phyloP scores from a whole-genome alignment of 2,113 vertebrate species.

The Larimichthys polyactis region DNA sequence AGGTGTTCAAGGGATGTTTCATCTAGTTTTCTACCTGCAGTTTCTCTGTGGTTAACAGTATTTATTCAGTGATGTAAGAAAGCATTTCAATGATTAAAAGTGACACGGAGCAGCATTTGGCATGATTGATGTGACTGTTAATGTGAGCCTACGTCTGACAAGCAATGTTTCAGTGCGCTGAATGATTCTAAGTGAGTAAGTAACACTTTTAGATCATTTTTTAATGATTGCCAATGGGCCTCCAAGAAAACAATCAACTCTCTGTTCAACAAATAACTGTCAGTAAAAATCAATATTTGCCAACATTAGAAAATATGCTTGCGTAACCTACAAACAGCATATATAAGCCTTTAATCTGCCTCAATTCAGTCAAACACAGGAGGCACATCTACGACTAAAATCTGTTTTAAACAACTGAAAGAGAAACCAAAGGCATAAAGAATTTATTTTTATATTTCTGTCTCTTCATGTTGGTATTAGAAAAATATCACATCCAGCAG shows the following conservation, averaged over 20 bases:
- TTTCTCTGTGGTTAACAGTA: not conserved
- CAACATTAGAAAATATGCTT: not conserved
- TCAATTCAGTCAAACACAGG: not conserved
- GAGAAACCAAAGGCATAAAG: not conserved
- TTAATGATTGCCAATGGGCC: not conserved
- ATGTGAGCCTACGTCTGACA: not conserved
- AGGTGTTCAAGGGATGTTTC: not conserved
- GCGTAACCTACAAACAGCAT: not conserved
- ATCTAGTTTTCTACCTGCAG: not conserved
- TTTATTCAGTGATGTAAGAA: not conserved
- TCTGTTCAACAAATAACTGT: not conserved
- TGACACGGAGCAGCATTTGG: not conserved
- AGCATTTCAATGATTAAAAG: not conserved
- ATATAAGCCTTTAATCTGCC: not conserved
- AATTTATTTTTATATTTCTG: not conserved
- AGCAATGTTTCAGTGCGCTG: not conserved
- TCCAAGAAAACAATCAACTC: not conserved
- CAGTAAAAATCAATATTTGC: constrained; percentile 8
- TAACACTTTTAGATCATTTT: not conserved
- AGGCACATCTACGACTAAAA: not conserved
- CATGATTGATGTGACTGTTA: not conserved
- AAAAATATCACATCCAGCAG: not conserved
- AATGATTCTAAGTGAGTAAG: not conserved
- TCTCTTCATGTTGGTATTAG: not conserved
- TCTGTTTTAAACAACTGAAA: not conserved